phyloP scores from a whole-genome alignment of 2,797 vertebrate species.

The Numenius phaeopus region DNA sequence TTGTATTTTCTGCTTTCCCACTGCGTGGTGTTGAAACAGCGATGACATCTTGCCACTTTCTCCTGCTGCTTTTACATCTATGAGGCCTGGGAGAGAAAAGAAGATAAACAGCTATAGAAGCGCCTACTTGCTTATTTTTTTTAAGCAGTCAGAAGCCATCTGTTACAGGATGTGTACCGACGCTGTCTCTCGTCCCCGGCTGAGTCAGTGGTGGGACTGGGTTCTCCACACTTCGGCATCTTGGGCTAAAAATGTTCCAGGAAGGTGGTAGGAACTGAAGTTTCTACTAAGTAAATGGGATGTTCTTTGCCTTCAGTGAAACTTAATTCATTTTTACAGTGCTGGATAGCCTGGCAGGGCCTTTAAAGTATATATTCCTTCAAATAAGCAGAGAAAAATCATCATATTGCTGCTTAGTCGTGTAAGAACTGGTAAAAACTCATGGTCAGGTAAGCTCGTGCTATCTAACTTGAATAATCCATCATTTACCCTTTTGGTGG shows the following conservation, averaged over 20 bases:
- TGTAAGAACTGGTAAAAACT: neutral
- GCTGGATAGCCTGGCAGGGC: neutral
- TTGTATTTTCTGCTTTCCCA: slow-evolving; percentile 45
- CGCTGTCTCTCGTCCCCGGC: neutral
- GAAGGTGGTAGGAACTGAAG: neutral
- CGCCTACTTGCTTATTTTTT: neutral
- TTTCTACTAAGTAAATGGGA: neutral
- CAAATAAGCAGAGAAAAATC: neutral
- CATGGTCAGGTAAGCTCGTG: neutral
- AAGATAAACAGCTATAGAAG: slow-evolving; percentile 30
- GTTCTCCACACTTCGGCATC: neutral
- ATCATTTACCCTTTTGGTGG: neutral
- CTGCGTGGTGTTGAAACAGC: slow-evolving; percentile 10
- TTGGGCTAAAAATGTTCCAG: neutral
- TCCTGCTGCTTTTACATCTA: slow-evolving; percentile 18
- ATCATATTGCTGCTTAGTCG: neutral
- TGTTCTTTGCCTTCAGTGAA: neutral
- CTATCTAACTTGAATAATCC: neutral
- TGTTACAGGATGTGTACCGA: slow-evolving; percentile 1
- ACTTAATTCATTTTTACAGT: neutral
- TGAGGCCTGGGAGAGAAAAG: neutral
- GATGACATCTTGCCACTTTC: slow-evolving; percentile 33
- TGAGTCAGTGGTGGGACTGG: slow-evolving; percentile 13
- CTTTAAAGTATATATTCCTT: slow-evolving; percentile 8
- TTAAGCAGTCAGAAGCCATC: slow-evolving; percentile 10